These are phyloP conservation scores for Caerostris darwini DNA, from an alignment of 1,140 invertebrate genomes.

Conservation along the genomic window DNA sequence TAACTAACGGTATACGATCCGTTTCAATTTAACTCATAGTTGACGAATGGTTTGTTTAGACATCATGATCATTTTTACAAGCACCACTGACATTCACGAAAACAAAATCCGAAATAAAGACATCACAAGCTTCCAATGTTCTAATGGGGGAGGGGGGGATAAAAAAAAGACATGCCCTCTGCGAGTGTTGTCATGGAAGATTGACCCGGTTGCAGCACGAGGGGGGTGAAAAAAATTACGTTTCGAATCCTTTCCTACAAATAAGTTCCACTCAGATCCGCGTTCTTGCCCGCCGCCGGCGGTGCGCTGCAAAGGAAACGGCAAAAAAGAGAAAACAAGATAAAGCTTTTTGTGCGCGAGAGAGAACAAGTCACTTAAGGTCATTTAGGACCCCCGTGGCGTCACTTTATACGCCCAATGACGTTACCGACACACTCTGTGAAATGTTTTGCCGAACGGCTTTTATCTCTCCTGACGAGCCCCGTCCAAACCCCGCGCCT, in stretches of 20 bases:
- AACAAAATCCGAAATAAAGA: not conserved
- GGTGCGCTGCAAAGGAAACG: not conserved
- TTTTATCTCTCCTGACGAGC: not conserved
- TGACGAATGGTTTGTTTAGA: too few species aligned
- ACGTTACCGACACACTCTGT: slow-evolving; percentile 28
- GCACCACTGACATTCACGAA: not conserved
- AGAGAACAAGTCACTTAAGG: slow-evolving; percentile 22
- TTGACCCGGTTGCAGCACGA: not conserved
- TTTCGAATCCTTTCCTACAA: slow-evolving; percentile 8
- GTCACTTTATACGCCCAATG: slow-evolving; percentile 25
- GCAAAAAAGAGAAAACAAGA: not conserved
- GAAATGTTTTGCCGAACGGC: not conserved
- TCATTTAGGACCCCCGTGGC: slow-evolving; percentile 1
- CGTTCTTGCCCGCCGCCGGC: not conserved
- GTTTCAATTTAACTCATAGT: too few species aligned
- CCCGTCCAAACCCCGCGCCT: not conserved
- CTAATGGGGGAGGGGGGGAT: too few species aligned
- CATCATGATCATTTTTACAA: too few species aligned
- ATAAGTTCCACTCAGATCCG: slow-evolving; percentile 12
- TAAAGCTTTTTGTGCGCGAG: not conserved
- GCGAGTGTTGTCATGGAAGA: not conserved
- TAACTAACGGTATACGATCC: too few species aligned
- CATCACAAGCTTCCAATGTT: not conserved
- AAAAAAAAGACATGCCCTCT: not conserved
- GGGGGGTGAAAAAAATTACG: not conserved